A percentile compares a stretch with the other conserved stretches of the same genome.
These are phyloP conservation scores for Epicampocera succincta DNA, from an alignment of 2,888 invertebrate genomes.

Conservation along the genomic window DNA sequence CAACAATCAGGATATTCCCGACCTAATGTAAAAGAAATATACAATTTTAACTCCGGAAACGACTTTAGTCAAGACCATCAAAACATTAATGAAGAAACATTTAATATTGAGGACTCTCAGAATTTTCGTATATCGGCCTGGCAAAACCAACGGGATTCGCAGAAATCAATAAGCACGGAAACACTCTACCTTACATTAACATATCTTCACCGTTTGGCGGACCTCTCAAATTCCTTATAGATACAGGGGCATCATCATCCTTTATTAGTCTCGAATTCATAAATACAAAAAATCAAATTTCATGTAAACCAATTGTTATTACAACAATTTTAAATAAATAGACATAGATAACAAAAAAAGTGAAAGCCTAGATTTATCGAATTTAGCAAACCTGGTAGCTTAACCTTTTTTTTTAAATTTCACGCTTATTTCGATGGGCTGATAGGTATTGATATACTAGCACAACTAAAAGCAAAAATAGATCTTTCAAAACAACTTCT, in stretches of 20 bases:
- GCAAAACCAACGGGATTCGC: constrained; percentile 32
- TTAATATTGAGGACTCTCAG: too few species aligned
- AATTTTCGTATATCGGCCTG: too few species aligned
- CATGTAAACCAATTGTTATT: constrained; percentile 14
- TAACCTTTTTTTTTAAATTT: too few species aligned
- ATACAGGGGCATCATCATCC: constrained; percentile 51
- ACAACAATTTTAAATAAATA: constrained; percentile 17
- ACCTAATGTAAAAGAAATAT: constrained; percentile 11
- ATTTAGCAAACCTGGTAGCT: background rate
- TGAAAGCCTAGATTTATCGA: background rate
- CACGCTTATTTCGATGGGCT: too few species aligned
- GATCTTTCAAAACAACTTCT: background rate
- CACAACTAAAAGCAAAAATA: background rate
- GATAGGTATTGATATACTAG: background rate
- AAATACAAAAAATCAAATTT: constrained; percentile 4
- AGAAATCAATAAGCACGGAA: constrained; percentile 47
- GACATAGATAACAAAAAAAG: constrained; percentile 4
- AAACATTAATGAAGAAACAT: constrained; percentile 7
- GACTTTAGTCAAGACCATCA: constrained; percentile 1
- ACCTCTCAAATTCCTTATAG: constrained; percentile 47
- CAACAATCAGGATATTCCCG: constrained; percentile 24
- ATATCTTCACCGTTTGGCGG: constrained; percentile 46
- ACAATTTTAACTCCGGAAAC: background rate
- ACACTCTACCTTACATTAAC: constrained; percentile 49
- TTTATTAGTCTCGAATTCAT: constrained; percentile 44